Evolutionary conservation across 2,113 vertebrate species (phyloP).

Genomic region (Alligator sinensis): DNA sequence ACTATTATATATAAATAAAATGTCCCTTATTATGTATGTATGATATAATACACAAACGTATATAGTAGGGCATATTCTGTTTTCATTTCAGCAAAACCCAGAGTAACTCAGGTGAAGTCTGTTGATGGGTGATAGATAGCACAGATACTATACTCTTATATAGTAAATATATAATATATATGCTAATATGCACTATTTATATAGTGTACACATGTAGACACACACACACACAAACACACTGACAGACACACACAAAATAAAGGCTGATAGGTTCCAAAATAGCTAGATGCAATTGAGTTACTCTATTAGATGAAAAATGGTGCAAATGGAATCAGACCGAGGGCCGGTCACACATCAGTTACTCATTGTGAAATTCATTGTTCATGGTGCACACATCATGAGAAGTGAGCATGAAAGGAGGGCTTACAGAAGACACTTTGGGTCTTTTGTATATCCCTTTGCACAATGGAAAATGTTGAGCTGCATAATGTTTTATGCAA

Average conservation of each 20-base stretch:
- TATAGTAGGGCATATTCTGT: neutral
- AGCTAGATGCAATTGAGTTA: neutral
- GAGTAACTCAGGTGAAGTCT: neutral
- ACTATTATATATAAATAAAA: no score
- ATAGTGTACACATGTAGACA: no score
- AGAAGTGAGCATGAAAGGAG: neutral
- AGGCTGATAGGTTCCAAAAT: accelerated
- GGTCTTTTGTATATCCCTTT: neutral
- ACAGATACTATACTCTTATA: no score
- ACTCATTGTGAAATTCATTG: accelerated
- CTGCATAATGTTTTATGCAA: neutral
- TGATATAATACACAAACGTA: neutral
- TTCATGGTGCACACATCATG: neutral
- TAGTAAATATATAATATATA: no score
- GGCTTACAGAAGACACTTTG: neutral
- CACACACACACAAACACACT: no score
- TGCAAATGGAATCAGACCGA: neutral
- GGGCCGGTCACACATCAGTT: accelerated
- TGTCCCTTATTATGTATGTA: no score
- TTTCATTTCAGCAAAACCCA: neutral
- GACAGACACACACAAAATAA: neutral
- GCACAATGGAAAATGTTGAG: neutral
- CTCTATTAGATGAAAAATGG: accelerated
- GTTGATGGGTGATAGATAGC: no score
- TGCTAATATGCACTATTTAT: no score